Conservation (phyloP, 2,888 invertebrate genomes). For the Cantharis rufa region DNA sequence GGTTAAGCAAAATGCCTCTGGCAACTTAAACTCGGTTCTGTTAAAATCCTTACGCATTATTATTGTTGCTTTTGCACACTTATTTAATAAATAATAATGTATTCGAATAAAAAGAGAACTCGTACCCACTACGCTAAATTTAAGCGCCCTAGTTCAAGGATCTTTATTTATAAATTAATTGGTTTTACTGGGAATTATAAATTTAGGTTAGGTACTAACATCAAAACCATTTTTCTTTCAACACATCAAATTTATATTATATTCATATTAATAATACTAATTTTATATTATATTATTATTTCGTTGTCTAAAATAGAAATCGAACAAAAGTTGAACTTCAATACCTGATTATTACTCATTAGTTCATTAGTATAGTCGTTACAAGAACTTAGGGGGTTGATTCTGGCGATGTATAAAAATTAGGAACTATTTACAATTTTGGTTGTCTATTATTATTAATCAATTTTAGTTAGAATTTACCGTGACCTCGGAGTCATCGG, state of each 20-base stretch:
- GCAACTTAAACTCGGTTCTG: slow-evolving; percentile 18
- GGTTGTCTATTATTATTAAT: too few species aligned
- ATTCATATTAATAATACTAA: neutral
- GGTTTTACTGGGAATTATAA: neutral
- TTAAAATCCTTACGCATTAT: neutral
- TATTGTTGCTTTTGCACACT: neutral
- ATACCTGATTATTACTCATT: too few species aligned
- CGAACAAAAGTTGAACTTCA: neutral
- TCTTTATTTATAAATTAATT: slow-evolving; percentile 8
- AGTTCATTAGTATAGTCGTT: too few species aligned
- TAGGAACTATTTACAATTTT: too few species aligned
- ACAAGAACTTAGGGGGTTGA: too few species aligned
- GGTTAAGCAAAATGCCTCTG: slow-evolving; percentile 32
- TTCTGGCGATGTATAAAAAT: too few species aligned
- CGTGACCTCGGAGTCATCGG: too few species aligned
- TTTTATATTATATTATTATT: neutral
- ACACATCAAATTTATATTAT: neutral
- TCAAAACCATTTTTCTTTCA: neutral
- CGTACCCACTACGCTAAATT: neutral
- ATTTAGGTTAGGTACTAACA: neutral
- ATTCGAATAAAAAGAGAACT: neutral
- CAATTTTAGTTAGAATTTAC: too few species aligned
- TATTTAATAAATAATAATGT: neutral
- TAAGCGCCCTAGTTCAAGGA: slow-evolving; percentile 3
- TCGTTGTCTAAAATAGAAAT: neutral